Conservation (phyloP, 2,797 vertebrate genomes). For the Artibeus jamaicensis region DNA sequence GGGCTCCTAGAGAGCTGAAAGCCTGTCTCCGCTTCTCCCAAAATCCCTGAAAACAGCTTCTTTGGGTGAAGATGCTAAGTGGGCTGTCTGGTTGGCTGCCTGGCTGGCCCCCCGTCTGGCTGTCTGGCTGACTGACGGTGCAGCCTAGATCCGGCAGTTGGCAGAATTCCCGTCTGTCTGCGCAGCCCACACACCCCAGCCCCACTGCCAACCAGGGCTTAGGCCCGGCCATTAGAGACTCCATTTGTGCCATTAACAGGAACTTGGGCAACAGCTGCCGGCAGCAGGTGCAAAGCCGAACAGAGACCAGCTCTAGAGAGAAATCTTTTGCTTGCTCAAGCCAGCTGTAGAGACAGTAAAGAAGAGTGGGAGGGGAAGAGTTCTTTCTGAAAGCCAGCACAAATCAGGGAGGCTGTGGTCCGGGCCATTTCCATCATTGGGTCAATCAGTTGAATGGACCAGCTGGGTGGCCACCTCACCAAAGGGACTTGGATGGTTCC, state of each 20-base stretch:
- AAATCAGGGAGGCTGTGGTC: constrained; percentile 6
- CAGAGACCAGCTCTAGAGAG: constrained; percentile 60
- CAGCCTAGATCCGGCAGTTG: constrained; percentile 21
- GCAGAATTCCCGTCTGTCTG: constrained; percentile 60
- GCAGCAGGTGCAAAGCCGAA: constrained; percentile 74
- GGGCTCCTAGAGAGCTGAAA: not conserved
- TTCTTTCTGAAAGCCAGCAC: constrained; percentile 38
- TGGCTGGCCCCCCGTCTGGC: constrained; percentile 37
- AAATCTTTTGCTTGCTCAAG: constrained; percentile 55
- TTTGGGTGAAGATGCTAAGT: not conserved
- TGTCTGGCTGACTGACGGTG: not conserved
- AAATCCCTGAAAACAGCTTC: not conserved
- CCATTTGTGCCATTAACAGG: constrained; percentile 66
- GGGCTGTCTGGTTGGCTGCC: not conserved
- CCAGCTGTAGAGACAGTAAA: constrained; percentile 63
- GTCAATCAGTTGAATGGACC: not conserved
- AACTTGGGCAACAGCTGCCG: constrained; percentile 69
- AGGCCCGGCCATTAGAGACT: constrained; percentile 57
- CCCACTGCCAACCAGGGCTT: constrained; percentile 60
- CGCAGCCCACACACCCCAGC: constrained; percentile 36
- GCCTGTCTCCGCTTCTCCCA: not conserved
- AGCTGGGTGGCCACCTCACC: constrained; percentile 49
- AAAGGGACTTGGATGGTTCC: not conserved
- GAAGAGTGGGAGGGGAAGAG: not conserved
- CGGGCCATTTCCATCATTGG: not conserved